Evolutionary conservation across 1,140 invertebrate species (phyloP).

Genomic region (Ceratitis capitata): DNA sequence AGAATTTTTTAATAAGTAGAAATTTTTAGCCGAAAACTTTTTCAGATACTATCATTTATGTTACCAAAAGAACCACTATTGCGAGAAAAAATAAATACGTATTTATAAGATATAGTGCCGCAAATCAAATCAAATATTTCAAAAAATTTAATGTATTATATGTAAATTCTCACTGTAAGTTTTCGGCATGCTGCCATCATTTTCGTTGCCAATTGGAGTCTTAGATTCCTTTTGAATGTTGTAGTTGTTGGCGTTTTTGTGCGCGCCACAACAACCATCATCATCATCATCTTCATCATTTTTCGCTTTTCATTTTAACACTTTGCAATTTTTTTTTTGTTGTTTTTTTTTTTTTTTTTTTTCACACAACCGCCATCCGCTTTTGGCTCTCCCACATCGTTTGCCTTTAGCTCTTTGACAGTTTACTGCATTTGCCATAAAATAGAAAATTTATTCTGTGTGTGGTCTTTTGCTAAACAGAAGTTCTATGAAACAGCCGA

Average conservation of each 20-base stretch:
- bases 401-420: constrained; percentile 20
- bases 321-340: neutral
- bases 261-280: neutral
- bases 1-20: no score
- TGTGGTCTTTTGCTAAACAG: constrained; percentile 16
- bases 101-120: no score
- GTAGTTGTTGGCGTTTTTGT: no score
- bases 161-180: no score
- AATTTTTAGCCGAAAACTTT: no score
- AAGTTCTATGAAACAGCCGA: neutral
- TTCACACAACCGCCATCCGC: neutral
- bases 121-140: no score
- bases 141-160: no score
- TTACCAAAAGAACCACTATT: no score
- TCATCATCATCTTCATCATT: constrained; percentile 5
- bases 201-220: no score
- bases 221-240: no score
- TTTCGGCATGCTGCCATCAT: neutral
- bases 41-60: no score
- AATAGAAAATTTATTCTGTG: constrained; percentile 29
- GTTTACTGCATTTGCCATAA: constrained; percentile 34
- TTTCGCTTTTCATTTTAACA: neutral
- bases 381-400: neutral
- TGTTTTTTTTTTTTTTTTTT: neutral
- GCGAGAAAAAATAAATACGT: no score